Evolutionary conservation across 1,140 invertebrate genomes (phyloP), one percentile per base, ranked within the genome.

Genomic region (Dendrolimus kikuchii): DNA sequence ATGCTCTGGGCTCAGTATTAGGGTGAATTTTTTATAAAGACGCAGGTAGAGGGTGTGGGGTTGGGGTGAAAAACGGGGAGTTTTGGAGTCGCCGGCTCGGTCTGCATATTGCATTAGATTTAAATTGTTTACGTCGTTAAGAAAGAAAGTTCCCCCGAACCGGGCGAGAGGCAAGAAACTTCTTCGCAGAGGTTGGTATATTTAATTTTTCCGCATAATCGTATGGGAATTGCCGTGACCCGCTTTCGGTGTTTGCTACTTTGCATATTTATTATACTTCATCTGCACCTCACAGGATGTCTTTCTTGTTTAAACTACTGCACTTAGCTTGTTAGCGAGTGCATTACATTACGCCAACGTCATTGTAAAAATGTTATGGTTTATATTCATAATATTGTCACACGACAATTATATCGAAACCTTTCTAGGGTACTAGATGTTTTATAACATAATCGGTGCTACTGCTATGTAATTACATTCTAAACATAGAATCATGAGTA

Each of bases 111-210:
- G 75, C 74, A 85, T 82, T 82, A 82, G 73, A 76, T 85, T 82
- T 82, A 85, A 85, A 82, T 85, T 82, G 79, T 85, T 85, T 81
- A 82, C 77, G 79, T 84, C 81, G 79, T 84, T 84, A 84, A 81
- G 78, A 77, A 78, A 78, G 70, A 73, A 81, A 83, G 63, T 81
- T 80, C 58, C 54, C 49, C 59, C 60, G 53, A 77, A 77, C 70
- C 71, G 65, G 59, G 65, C 64, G 59, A 62, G 64, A 64, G 55
- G 55, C 62, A 57, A 49, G 59, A 57, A 72, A 74, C 49, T 71
- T 78, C 51, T 51, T 46, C 62, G 46, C 38, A 54, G 55, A 36
- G 59, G 62, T 58, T 53, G 62, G 65, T 66, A 58, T 71, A 69
- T 73, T 77, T 66, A 69, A 72, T 70, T 67, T 70, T 62, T 66